Conservation (phyloP, 2,113 vertebrate species). For the Progne subis region DNA sequence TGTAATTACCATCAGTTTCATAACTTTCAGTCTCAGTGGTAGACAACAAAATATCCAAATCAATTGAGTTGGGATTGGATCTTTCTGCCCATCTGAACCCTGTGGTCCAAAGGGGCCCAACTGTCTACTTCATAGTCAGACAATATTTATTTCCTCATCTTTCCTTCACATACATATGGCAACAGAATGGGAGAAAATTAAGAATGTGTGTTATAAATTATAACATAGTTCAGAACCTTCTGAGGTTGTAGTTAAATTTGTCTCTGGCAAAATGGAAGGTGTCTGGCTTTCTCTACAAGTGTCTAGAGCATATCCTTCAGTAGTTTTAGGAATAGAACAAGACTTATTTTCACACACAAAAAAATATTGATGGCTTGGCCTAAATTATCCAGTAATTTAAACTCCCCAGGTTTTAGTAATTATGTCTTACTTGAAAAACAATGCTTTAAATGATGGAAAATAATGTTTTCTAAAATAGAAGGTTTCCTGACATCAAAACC, state of each 20-base stretch:
- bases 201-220: constrained; percentile 18
- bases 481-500: background rate
- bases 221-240: background rate
- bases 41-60: background rate
- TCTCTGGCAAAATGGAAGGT: constrained; percentile 18
- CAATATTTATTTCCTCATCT: constrained; percentile 24
- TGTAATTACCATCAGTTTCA: background rate
- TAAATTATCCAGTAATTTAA: background rate
- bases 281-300: background rate
- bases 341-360: background rate
- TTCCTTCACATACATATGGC: background rate
- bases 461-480: constrained; percentile 14
- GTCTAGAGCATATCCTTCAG: background rate
- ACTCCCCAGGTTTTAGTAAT: constrained; percentile 21
- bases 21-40: background rate
- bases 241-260: background rate
- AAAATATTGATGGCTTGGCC: background rate
- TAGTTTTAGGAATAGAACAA: background rate
- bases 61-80: background rate
- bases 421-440: constrained; percentile 28
- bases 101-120: background rate
- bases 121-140: background rate
- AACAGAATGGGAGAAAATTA: constrained; percentile 26
- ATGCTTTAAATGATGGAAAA: background rate
- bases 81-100: background rate